These are phyloP conservation scores for Crambe crambe DNA, from an alignment of 37 sponge, comb jelly and placozoan genomes.

Conservation along the genomic window DNA sequence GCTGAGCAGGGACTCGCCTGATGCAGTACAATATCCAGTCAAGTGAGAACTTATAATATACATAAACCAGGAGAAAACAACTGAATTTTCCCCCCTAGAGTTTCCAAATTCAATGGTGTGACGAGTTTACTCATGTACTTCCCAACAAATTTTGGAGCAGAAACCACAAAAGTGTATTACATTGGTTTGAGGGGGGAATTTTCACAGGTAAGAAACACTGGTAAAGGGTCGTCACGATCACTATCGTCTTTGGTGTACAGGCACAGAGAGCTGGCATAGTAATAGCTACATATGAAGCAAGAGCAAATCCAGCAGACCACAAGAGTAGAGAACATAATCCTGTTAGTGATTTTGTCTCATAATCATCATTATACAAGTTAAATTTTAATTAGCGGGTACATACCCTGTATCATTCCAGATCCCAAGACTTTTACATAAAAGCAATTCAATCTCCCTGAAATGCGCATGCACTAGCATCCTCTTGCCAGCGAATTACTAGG, in stretches of 20 bases:
- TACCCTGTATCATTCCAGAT: no score
- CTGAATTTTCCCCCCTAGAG: conserved; percentile 51
- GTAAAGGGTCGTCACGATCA: no score
- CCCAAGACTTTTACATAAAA: no score
- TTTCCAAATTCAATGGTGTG: conserved; percentile 78
- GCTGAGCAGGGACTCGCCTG: conserved; percentile 67
- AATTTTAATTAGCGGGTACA: no score
- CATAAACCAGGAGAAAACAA: no score
- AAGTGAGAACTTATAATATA: conserved; percentile 75
- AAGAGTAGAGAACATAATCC: conserved; percentile 51
- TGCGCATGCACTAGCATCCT: no score
- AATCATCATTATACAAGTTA: background rate
- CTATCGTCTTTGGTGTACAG: conserved; percentile 22
- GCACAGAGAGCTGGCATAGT: conserved; percentile 73
- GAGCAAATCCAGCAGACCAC: conserved; percentile 90
- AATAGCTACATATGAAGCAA: conserved; percentile 79
- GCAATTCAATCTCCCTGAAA: no score
- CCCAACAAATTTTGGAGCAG: conserved; percentile 89
- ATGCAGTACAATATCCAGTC: conserved; percentile 80
- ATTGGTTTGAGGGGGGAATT: conserved; percentile 94
- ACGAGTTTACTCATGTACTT: conserved; percentile 84
- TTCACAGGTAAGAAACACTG: conserved; percentile 73
- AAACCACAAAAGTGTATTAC: conserved; percentile 88
- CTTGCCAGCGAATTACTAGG: no score
- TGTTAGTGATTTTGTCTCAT: conserved; percentile 49